Evolutionary conservation across 2,888 invertebrate species (phyloP).

Genomic region (Strigamia transsilvanica): DNA sequence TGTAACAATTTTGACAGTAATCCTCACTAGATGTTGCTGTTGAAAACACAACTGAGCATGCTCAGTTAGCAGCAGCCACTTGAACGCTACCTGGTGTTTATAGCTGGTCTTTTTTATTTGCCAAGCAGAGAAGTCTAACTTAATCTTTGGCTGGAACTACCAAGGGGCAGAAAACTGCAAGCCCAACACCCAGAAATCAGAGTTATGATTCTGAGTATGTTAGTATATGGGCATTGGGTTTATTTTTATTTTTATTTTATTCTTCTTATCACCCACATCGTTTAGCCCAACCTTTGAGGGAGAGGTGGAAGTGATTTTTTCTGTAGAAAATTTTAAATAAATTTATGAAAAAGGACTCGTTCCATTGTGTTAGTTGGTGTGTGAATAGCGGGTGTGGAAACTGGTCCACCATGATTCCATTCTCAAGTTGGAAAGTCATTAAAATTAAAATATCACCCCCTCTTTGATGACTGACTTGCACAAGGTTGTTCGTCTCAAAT

Average conservation of each 20-base stretch:
- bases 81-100: no score
- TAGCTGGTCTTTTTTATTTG: no score
- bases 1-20: no score
- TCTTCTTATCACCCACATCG: slow-evolving; percentile 7
- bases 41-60: no score
- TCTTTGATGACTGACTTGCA: slow-evolving; percentile 24
- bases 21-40: no score
- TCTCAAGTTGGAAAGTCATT: slow-evolving; percentile 31
- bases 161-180: no score
- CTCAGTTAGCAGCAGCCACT: no score
- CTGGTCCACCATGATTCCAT: slow-evolving; percentile 43
- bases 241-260: background rate
- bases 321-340: slow-evolving; percentile 6
- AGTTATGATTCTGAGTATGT: no score
- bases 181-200: no score
- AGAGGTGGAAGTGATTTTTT: background rate
- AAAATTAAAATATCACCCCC: slow-evolving; percentile 37
- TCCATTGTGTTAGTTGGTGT: slow-evolving; percentile 38
- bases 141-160: no score
- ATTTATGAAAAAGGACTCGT: slow-evolving; percentile 37
- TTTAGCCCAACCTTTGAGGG: slow-evolving; percentile 15
- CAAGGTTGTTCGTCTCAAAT: slow-evolving; percentile 25
- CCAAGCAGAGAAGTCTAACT: no score
- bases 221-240: background rate
- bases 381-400: slow-evolving; percentile 48